phyloP scores from a whole-genome alignment of 1,140 invertebrate genomes.

The Cydia splendana region DNA sequence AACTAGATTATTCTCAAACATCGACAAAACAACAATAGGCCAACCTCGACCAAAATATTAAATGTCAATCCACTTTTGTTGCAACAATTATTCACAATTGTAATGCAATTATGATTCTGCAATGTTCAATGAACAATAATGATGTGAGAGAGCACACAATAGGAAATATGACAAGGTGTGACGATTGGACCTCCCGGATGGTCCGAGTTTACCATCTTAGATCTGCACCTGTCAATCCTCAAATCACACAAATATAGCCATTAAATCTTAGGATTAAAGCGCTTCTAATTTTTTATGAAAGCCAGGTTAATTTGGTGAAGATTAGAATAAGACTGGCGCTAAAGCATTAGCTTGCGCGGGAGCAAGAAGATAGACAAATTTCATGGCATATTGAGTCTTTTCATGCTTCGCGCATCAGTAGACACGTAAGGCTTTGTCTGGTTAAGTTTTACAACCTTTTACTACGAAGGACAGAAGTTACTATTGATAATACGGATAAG shows the following conservation, averaged over 20 bases:
- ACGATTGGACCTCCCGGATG: slow-evolving; percentile 25
- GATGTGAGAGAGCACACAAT: slow-evolving; percentile 23
- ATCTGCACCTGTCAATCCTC: neutral
- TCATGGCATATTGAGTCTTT: slow-evolving; percentile 1
- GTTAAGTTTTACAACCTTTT: slow-evolving; percentile 21
- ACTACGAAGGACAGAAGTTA: slow-evolving; percentile 28
- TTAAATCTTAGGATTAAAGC: neutral
- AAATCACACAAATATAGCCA: neutral
- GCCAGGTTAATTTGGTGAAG: neutral
- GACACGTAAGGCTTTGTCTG: slow-evolving; percentile 2
- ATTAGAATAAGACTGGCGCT: slow-evolving; percentile 7
- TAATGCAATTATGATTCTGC: slow-evolving; percentile 31
- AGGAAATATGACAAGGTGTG: slow-evolving; percentile 26
- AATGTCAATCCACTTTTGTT: slow-evolving; percentile 32
- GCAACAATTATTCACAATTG: slow-evolving; percentile 32
- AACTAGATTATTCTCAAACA: slow-evolving; percentile 1
- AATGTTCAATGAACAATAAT: slow-evolving; percentile 30
- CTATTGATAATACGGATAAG: neutral
- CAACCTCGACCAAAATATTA: slow-evolving; percentile 32
- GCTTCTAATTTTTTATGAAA: neutral
- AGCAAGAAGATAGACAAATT: slow-evolving; percentile 17
- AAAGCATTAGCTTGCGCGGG: slow-evolving; percentile 15
- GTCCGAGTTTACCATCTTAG: neutral
- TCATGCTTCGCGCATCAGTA: slow-evolving; percentile 21
- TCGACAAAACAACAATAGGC: slow-evolving; percentile 24